Evolutionary conservation across 1,140 invertebrate species (phyloP).

Genomic region (Ganaspis sp.): DNA sequence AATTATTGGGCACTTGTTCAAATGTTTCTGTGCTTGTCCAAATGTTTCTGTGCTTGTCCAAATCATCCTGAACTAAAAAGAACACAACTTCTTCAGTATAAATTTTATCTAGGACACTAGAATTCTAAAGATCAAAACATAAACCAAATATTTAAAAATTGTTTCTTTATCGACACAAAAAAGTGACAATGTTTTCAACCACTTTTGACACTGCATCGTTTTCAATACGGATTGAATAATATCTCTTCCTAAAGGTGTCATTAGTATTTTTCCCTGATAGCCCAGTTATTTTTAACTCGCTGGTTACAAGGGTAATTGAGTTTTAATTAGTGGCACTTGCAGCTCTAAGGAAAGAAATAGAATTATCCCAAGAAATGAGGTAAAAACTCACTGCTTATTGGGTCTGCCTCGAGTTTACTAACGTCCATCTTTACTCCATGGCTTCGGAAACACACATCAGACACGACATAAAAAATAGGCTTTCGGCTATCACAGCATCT

Average conservation of each 20-base stretch:
- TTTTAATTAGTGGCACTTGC: background rate
- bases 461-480: constrained; percentile 61
- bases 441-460: constrained; percentile 68
- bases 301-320: background rate
- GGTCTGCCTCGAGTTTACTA: constrained; percentile 59
- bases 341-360: constrained; percentile 13
- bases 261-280: background rate
- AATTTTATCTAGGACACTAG: too few species aligned
- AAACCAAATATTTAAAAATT: too few species aligned
- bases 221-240: too few species aligned
- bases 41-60: too few species aligned
- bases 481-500: constrained; percentile 30
- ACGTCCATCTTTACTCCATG: constrained; percentile 63
- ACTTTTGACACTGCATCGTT: too few species aligned
- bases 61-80: too few species aligned
- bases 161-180: too few species aligned
- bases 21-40: too few species aligned
- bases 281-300: background rate
- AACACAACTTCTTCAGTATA: too few species aligned
- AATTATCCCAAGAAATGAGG: constrained; percentile 50
- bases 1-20: too few species aligned
- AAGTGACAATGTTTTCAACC: too few species aligned
- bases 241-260: background rate
- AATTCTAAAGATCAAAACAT: too few species aligned
- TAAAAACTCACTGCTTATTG: constrained; percentile 63